These are phyloP conservation scores for Marcusenius ussheri DNA, from an alignment of 2,113 vertebrate species.

Conservation along the genomic window DNA sequence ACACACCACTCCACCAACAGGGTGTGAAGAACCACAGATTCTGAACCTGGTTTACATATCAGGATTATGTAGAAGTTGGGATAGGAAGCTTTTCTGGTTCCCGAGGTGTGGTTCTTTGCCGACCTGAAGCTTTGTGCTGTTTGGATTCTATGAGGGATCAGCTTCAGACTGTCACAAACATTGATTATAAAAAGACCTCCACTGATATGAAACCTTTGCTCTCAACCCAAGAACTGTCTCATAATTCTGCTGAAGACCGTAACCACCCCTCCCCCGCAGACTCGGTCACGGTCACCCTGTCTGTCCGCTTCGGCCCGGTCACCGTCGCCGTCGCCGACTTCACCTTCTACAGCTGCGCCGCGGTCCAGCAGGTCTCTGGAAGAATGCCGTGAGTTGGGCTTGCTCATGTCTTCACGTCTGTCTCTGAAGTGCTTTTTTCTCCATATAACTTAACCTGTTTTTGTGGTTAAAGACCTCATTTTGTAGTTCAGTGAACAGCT, in stretches of 20 bases:
- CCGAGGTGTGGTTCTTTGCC: not conserved
- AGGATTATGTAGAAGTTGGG: not conserved
- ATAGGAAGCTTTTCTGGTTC: not conserved
- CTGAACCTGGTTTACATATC: not conserved
- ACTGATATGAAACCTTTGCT: not conserved
- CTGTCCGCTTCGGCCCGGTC: slow-evolving; percentile 75
- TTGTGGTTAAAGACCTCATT: not conserved
- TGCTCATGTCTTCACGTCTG: not conserved
- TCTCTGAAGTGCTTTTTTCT: not conserved
- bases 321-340: slow-evolving; percentile 71
- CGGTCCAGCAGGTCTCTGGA: slow-evolving; percentile 71
- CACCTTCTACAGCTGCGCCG: slow-evolving; percentile 83
- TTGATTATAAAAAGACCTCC: not conserved
- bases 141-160: not conserved
- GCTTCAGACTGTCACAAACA: not conserved
- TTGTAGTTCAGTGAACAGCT: not conserved
- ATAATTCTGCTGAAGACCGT: not conserved
- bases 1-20: not conserved
- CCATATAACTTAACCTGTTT: not conserved
- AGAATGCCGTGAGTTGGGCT: slow-evolving; percentile 74
- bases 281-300: slow-evolving; percentile 72
- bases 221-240: not conserved
- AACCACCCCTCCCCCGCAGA: slow-evolving; percentile 57
- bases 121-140: not conserved
- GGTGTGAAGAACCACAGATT: not conserved